Conservation (phyloP, 1,140 invertebrate genomes). For the Camponotus vicinus region DNA sequence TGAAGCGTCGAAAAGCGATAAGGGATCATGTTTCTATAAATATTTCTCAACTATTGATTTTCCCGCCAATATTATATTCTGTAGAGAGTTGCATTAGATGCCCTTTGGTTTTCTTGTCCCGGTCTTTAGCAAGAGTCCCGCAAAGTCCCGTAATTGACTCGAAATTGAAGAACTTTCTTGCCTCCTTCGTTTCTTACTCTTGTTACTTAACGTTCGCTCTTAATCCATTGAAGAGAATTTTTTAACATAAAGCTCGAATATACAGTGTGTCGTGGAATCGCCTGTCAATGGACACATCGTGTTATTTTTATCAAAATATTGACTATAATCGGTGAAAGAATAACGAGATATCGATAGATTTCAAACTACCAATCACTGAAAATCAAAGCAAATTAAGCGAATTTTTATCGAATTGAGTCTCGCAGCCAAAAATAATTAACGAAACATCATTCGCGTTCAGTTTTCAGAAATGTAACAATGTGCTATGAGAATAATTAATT, state of each 20-base stretch:
- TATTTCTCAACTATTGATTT: conserved; percentile 53
- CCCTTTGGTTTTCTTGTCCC: conserved; percentile 2
- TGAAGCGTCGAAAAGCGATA: conserved; percentile 42
- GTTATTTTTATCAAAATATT: conserved; percentile 2
- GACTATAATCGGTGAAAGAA: neutral
- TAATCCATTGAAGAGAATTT: conserved; percentile 20
- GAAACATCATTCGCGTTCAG: neutral
- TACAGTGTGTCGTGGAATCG: too few species aligned
- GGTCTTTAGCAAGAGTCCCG: neutral
- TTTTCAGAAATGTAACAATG: neutral
- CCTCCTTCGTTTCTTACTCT: neutral
- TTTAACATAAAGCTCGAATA: neutral
- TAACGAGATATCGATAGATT: neutral
- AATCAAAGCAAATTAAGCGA: neutral
- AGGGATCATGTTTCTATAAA: conserved; percentile 63
- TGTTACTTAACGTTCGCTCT: conserved; percentile 13
- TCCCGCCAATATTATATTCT: neutral
- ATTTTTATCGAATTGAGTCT: conserved; percentile 3
- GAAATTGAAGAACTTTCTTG: conserved; percentile 31
- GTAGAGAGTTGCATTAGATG: conserved; percentile 18
- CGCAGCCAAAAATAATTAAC: conserved; percentile 4
- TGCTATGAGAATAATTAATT: neutral
- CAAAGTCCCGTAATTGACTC: neutral
- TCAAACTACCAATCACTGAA: neutral
- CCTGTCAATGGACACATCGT: neutral